A percentile compares a stretch with the other conserved stretches of the same genome.
Evolutionary conservation across 1,140 invertebrate species (phyloP).

Genomic region (Lysiphlebus fabarum): DNA sequence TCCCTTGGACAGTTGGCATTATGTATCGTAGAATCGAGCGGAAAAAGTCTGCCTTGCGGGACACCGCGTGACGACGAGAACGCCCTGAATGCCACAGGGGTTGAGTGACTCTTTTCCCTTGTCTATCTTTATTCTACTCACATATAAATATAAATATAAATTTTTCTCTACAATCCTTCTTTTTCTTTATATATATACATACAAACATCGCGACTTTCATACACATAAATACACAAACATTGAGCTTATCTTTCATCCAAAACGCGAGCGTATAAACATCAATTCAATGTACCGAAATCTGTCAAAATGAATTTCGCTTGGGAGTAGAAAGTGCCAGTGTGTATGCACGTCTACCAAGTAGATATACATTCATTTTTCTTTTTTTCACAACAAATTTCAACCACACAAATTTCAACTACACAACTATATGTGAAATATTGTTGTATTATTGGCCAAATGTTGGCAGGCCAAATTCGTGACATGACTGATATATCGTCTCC

Average conservation of each 20-base stretch:
- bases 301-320: conserved; percentile 54
- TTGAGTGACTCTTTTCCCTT: conserved; percentile 23
- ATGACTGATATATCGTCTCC: conserved; percentile 22
- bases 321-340: conserved; percentile 4
- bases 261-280: conserved; percentile 51
- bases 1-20: conserved; percentile 36
- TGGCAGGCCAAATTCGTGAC: conserved; percentile 7
- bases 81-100: not conserved
- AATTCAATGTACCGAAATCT: conserved; percentile 57
- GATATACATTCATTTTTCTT: conserved; percentile 48
- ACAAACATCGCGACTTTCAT: too few species aligned
- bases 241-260: conserved; percentile 42
- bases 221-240: conserved; percentile 1
- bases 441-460: conserved; percentile 46
- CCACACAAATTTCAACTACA: conserved; percentile 29
- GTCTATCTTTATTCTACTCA: not conserved
- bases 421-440: conserved; percentile 54
- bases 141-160: too few species aligned
- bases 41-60: conserved; percentile 33
- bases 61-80: not conserved
- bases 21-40: conserved; percentile 30
- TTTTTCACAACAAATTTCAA: conserved; percentile 34
- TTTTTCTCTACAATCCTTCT: not conserved
- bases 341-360: conserved; percentile 7
- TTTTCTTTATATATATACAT: too few species aligned